phyloP scores from a whole-genome alignment of 2,113 vertebrate species.

The Pseudopodoces humilis region DNA sequence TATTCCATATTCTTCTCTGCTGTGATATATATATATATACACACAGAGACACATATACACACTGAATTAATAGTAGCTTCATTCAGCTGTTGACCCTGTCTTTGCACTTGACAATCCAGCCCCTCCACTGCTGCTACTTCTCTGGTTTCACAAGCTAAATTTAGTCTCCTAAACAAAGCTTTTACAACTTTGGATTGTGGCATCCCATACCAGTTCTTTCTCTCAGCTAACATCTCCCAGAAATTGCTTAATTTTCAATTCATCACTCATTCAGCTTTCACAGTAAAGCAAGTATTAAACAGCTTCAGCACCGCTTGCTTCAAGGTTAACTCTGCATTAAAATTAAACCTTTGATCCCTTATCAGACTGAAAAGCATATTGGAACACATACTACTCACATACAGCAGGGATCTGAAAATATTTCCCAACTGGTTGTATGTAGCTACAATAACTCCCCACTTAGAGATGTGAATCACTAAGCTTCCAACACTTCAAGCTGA shows the following conservation, averaged over 20 bases:
- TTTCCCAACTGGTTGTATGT: not conserved
- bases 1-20: not conserved
- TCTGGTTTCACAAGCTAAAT: not conserved
- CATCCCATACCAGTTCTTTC: not conserved
- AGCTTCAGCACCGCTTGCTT: not conserved
- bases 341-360: not conserved
- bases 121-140: not conserved
- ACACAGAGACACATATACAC: accelerated
- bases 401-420: not conserved
- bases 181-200: not conserved
- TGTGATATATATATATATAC: not conserved
- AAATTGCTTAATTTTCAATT: not conserved
- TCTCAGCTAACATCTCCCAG: not conserved
- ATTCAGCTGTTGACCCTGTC: not conserved
- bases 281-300: not conserved
- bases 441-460: not conserved
- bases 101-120: not conserved
- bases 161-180: not conserved
- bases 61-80: not conserved
- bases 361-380: not conserved
- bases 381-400: not conserved
- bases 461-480: not conserved
- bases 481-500: not conserved
- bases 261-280: not conserved
- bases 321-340: not conserved